A percentile compares a stretch with the other conserved stretches of the same genome.
Evolutionary conservation across 2,113 vertebrate species (phyloP).

Genomic region (Planiliza haematocheilus): DNA sequence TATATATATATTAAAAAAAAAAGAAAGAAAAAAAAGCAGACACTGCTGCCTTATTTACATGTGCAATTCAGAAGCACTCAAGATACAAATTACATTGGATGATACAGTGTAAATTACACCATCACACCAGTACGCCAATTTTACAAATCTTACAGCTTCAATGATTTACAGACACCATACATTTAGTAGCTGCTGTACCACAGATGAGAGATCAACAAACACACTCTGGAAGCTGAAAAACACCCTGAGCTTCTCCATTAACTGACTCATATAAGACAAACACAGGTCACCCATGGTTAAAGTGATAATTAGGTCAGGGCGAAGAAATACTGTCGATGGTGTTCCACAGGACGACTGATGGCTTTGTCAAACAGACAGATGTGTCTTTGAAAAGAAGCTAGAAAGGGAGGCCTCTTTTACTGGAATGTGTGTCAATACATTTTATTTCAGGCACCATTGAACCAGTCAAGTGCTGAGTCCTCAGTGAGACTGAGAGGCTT

Average conservation of each 20-base stretch:
- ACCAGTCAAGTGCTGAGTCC: background rate
- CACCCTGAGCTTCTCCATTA: conserved; percentile 59
- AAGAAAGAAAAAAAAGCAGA: conserved; percentile 21
- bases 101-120: conserved; percentile 16
- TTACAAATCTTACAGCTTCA: conserved; percentile 8
- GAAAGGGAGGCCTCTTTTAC: background rate
- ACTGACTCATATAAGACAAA: background rate
- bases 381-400: background rate
- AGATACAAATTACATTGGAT: conserved; percentile 5
- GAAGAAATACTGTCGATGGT: conserved; percentile 11
- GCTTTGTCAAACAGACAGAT: background rate
- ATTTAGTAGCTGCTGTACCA: conserved; percentile 47
- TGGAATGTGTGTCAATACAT: conserved; percentile 6
- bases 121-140: background rate
- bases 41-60: background rate
- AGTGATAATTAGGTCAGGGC: background rate
- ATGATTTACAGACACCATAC: conserved; percentile 28
- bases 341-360: conserved; percentile 27
- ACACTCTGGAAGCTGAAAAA: conserved; percentile 29
- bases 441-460: background rate
- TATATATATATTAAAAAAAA: too few relatives aligned
- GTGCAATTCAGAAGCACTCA: conserved; percentile 2
- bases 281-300: background rate
- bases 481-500: conserved; percentile 43
- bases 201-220: conserved; percentile 39